Evolutionary conservation across 2,888 invertebrate species (phyloP), one percentile per base, ranked within the genome.

Genomic region (Hirtodrosophila confusa): DNA sequence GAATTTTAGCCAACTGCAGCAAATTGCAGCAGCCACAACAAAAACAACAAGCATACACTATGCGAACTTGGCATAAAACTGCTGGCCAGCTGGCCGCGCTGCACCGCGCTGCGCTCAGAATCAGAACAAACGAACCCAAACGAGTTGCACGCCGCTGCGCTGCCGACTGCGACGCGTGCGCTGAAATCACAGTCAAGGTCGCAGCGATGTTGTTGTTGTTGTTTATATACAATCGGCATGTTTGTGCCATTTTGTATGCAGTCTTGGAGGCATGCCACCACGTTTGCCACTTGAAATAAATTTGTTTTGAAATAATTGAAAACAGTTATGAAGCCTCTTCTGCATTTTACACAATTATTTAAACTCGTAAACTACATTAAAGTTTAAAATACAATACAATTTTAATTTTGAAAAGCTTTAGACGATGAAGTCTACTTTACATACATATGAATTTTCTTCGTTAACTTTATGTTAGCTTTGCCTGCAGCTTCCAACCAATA

Each of bases 171-270:
- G 47, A 45, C 44, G 50, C 74, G 54, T 12, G 33, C 29, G 49
- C 33, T 69, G 53, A 72, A 69, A 80, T 84, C 84, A 88, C 88
- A 86, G 88, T 85, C 84, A 88, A 88, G 88, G 84, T 86, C 70
- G 54, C 37, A 41, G 37, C 41, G 44, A 29, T 29, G 47, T 12
- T 17, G 35, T 43, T 50, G 36, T 17, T 55, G 56, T 45, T 40
- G 44, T 23, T 36, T 36, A 40, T 50, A 40, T 45, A 17, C 56
- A 48, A 50, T 56, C 41, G 50, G 35, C 47, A 27, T 51, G 50
- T 29, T 37, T 50, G 49, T 55, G 11, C 36, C 17, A 44, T 24
- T 54, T 44, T 37, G 27, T 27, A 27, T 27, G 27, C 27, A 5
- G 6, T 27, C 8, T 44, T 55, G 35, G 45, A 41, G 35, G 47